Conservation (phyloP, 2,888 invertebrate species). For the Hedya salicella region DNA sequence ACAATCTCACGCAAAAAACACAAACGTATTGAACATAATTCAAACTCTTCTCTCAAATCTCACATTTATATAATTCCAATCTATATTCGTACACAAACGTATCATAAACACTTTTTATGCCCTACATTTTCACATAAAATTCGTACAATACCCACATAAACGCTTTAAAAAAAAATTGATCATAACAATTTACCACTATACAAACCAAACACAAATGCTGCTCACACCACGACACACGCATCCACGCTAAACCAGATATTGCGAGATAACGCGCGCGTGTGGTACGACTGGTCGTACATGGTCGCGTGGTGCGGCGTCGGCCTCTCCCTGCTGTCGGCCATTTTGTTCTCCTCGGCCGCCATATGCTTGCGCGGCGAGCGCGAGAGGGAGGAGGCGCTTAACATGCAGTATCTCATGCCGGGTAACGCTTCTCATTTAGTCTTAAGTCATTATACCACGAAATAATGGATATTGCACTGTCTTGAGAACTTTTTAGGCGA, state of each 20-base stretch:
- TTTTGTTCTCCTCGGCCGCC: constrained; percentile 96
- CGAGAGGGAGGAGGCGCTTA: constrained; percentile 97
- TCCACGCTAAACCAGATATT: constrained; percentile 88
- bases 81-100: too few species aligned
- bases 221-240: constrained; percentile 31
- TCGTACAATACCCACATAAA: too few species aligned
- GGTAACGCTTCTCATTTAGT: constrained; percentile 84
- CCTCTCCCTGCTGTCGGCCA: constrained; percentile 95
- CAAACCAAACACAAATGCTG: neutral
- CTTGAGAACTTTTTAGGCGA: neutral
- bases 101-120: too few species aligned
- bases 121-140: too few species aligned
- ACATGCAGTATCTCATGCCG: constrained; percentile 99
- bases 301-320: constrained; percentile 98
- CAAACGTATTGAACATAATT: neutral
- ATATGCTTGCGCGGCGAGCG: constrained; percentile 97
- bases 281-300: constrained; percentile 99
- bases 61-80: neutral
- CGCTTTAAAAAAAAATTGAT: too few species aligned
- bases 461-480: constrained; percentile 19
- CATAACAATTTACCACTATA: too few species aligned
- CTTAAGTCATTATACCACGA: constrained; percentile 42
- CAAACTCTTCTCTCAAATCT: neutral
- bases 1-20: neutral
- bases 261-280: constrained; percentile 92